A percentile compares a stretch with the other conserved stretches of the same genome.
Evolutionary conservation across 2,113 vertebrate species (phyloP).

Genomic region (Gopherus evgoodei): DNA sequence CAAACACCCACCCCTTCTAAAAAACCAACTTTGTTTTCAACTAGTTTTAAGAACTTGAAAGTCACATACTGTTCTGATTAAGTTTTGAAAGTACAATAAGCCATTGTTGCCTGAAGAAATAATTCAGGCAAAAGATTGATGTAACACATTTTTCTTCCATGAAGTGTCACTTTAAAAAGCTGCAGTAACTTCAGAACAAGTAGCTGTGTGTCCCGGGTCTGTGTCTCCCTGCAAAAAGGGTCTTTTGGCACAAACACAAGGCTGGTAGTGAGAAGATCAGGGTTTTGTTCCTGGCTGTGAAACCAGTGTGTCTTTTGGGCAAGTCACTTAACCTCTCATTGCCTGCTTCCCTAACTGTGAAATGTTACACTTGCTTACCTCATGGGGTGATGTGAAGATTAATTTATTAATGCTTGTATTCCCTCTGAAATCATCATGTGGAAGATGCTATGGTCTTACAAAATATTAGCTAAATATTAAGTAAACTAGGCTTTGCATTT

Average conservation of each 20-base stretch:
- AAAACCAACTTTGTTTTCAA: slow-evolving; percentile 29
- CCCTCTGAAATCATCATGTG: not conserved
- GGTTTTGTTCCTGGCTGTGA: not conserved
- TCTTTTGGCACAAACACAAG: not conserved
- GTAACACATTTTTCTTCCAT: slow-evolving; percentile 6
- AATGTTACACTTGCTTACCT: not conserved
- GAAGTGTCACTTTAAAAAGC: not conserved
- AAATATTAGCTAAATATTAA: not conserved
- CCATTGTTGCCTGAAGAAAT: slow-evolving; percentile 31
- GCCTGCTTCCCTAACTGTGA: not conserved
- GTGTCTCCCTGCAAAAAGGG: not conserved
- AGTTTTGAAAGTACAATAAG: slow-evolving; percentile 46
- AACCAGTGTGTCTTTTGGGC: not conserved
- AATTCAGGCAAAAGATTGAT: not conserved
- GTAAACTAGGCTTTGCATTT: not conserved
- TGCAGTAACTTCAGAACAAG: slow-evolving; percentile 32
- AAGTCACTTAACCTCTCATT: not conserved
- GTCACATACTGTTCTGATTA: slow-evolving; percentile 40
- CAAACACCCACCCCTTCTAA: not conserved
- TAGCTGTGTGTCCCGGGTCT: slow-evolving; percentile 29
- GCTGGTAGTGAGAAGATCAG: not conserved
- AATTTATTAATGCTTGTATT: not conserved
- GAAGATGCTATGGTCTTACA: slow-evolving; percentile 12
- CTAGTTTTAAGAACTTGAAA: not conserved
- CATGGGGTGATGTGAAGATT: not conserved